Evolutionary conservation across 2,888 invertebrate genomes (phyloP), one percentile per base, ranked within the genome.

Genomic region (Cheilosia urbana): DNA sequence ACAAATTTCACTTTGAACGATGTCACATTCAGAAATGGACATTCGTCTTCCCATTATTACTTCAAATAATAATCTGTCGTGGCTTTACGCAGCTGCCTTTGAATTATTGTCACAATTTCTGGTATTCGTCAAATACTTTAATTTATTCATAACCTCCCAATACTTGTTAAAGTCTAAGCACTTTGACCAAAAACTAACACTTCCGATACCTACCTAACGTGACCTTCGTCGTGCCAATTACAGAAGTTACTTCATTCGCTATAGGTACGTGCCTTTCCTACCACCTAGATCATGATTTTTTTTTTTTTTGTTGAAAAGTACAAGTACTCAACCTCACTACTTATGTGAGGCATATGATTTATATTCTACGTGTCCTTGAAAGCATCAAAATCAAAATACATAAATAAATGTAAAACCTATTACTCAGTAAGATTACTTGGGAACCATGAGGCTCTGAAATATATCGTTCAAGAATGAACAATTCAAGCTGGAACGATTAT

Each of bases 401-500:
- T 45, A 17, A 45, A 45, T 47, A 47, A 45, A 45, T 47, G 19
- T 19, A n/a, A 21, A 68, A 69, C 21, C 11, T 47, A 45, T 45
- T 45, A 17, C 30, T 68, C 30, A 42, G 19, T 34, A 45, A 57
- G 30, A 68, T 76, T 53, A 53, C 21, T 65, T 37, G 51, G 40
- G 21, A 37, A 34, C 34, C 63, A 65, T 53, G 53, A 27, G 66
- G 1, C 40, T 40, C 66, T 2, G 27, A 17, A 9, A 19, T 9
- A 45, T 42, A 45, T 45, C 42, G 15, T 47, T 19, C 40, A 4
- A 66, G 51, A 7, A 40, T 21, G 27, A 15, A 30, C 24, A 69
- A 55, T 63, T 57, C 66, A 53, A 60, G 55, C 13, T 62, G 40
- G 27, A 62, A 66, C 15, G n/a, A 37, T 72, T 79, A n/a, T 34